Evolutionary conservation across 2,113 vertebrate species (phyloP), one percentile per base, ranked within the genome.

Genomic region (Megaceryle maxima): DNA sequence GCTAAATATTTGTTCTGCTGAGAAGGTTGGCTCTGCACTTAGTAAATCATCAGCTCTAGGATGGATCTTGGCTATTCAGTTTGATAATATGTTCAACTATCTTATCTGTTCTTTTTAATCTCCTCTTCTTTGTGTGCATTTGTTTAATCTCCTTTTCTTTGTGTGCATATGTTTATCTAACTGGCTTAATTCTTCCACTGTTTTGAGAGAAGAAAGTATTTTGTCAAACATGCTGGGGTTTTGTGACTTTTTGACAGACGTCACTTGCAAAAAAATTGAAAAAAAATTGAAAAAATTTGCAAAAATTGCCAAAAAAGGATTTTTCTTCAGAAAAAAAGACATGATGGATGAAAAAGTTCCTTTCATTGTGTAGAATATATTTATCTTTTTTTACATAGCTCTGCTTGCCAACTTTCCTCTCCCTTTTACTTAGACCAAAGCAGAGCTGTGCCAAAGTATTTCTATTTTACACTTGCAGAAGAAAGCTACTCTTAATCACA

Each of bases 121-220:
- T 17, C 29, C 10, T 3, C 0, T 66, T 67, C 20, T 87, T 87
- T 5, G 19, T 31, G 7, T 51, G 19, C 1, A 0, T 66, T 5
- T 66, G 7, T 68, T 80, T 80, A 53, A 11, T 59, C 16, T 17
- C 29, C 10, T 3, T 0, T 66, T 67, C 20, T 87, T 87, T 5
- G 19, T 31, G 7, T 51, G 19, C 1, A 0, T 66, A 5, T 66
- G 7, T 68, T 80, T 80, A 53, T 46, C 28, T 66, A 46, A 64
- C 29, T 48, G 46, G 20, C 33, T 89, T 57, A 74, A 87, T 62
- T 91, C 11, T 77, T 60, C 44, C 39, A 16, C 51, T 35, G 11
- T 19, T 85, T 87, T 55, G 35, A 43, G 51, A 72, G 21, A 37
- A 55, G n/a, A 75, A 19, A 22, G 24, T 51, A 19, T 60, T 84